Evolutionary conservation across 2,888 invertebrate genomes (phyloP), one percentile per base, ranked within the genome.

Genomic region (Agonopterix heracliana): DNA sequence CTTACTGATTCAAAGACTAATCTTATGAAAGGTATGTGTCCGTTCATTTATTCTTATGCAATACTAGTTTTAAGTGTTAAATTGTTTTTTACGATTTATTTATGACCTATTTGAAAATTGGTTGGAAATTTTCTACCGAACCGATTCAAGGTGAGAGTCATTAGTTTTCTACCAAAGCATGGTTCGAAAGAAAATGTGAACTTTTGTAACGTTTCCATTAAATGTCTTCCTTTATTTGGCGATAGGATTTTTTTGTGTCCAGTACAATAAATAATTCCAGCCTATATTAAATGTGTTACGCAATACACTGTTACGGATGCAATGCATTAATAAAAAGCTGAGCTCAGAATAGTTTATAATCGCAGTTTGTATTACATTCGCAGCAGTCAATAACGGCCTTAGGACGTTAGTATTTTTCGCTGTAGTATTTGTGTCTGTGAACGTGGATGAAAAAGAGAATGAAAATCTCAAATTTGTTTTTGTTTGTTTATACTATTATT

Each of bases 21-120:
- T 68, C 66, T 57, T 70, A 69, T 68, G 60, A 71, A 68, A 58
- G 63, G 55, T 44, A 26, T 38, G 64, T 66, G 68, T 78, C 74
- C 78, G 70, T 81, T 84, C 73, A 76, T 78, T 77, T 82, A 74
- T 80, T 84, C 82, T 81, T 85, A 86, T 86, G 88, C 88, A 88
- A 88, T 88, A 87, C 78, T 88, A 87, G 88, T 68, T 80, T 63
- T 88, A 88, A 88, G 88, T 88, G 88, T 87, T 88, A 82, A 81
- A 82, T 87, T 86, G 81, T 86, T 88, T 85, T 68, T 84, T 81
- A 80, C 79, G 77, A 79, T 78, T 79, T 84, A 85, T 84, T 86
- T 87, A 87, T 86, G 71, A 71, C 65, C 57, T 67, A 60, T 63
- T 63, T 66, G 61, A 64, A 68, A 71, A 78, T 79, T 76, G 75